These are phyloP conservation scores for Palythoa heliodiscus DNA, from an alignment of 92 coral and sea anemone species.

Conservation along the genomic window DNA sequence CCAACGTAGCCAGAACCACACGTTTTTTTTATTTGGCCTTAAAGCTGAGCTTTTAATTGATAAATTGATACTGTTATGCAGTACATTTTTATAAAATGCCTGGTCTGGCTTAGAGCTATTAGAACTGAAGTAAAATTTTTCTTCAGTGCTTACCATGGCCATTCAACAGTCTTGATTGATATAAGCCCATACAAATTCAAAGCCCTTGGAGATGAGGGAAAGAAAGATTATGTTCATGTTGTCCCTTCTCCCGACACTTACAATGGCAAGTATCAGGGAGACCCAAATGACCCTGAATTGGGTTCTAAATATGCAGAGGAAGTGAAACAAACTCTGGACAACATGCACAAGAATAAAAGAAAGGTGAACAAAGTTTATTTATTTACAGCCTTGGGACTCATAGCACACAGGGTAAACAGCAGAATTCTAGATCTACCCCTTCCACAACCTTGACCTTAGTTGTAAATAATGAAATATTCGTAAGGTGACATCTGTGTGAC, in stretches of 20 bases:
- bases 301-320: conserved; percentile 89
- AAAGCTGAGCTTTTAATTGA: too few species aligned
- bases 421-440: too few species aligned
- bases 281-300: conserved; percentile 66
- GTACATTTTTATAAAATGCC: too few species aligned
- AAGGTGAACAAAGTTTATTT: conserved; percentile 54
- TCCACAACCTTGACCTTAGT: too few species aligned
- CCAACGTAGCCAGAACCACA: too few species aligned
- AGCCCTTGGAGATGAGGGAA: conserved; percentile 73
- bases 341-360: conserved; percentile 74
- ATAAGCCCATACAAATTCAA: conserved; percentile 88
- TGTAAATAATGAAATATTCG: too few species aligned
- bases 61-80: too few species aligned
- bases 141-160: conserved; percentile 98
- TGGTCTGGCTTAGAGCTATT: not conserved
- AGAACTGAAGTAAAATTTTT: not conserved
- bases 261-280: conserved; percentile 86
- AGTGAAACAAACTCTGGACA: conserved; percentile 76
- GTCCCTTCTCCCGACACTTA: conserved; percentile 90
- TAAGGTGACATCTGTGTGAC: too few species aligned
- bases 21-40: too few species aligned
- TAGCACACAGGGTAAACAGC: too few species aligned
- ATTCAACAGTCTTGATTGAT: conserved; percentile 83
- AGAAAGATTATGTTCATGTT: conserved; percentile 84
- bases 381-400: not conserved